phyloP scores from a whole-genome alignment of 2,888 invertebrate genomes.

The Cerastoderma edule region DNA sequence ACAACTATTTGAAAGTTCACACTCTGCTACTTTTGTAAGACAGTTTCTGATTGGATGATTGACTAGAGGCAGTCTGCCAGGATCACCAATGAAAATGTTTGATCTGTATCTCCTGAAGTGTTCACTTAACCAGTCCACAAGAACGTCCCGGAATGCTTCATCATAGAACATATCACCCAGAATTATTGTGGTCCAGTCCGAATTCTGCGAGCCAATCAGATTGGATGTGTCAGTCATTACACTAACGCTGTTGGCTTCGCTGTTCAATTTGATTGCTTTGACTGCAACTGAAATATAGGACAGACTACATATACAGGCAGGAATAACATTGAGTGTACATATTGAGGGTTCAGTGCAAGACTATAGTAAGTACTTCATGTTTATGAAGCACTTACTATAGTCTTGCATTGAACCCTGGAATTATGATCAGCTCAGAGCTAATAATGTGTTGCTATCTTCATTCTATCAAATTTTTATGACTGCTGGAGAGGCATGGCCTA shows the following conservation, averaged over 20 bases:
- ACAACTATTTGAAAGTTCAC: constrained; percentile 62
- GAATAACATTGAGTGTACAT: too few relatives aligned
- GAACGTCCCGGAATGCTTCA: constrained; percentile 72
- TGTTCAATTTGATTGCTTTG: constrained; percentile 77
- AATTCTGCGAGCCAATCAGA: constrained; percentile 67
- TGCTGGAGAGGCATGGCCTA: too few relatives aligned
- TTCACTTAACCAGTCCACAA: constrained; percentile 67
- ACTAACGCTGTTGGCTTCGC: constrained; percentile 68
- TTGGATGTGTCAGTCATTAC: constrained; percentile 87
- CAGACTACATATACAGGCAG: too few relatives aligned
- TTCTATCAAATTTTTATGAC: too few relatives aligned
- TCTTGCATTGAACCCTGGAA: too few relatives aligned
- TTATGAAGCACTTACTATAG: too few relatives aligned
- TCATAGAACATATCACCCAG: constrained; percentile 90
- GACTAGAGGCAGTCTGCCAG: constrained; percentile 71
- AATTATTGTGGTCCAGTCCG: constrained; percentile 86
- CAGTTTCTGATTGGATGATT: constrained; percentile 67
- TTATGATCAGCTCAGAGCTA: too few relatives aligned
- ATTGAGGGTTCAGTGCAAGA: too few relatives aligned
- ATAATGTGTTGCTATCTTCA: too few relatives aligned
- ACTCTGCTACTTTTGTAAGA: constrained; percentile 60
- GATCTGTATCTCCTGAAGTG: constrained; percentile 45
- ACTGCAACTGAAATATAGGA: constrained; percentile 75
- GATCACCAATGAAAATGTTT: constrained; percentile 77
- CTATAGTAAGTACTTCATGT: too few relatives aligned